Percentiles rank a stretch among this genome's conserved stretches.
Evolutionary conservation across 2,797 vertebrate genomes (phyloP).

Genomic region (Tolypeutes matacus): DNA sequence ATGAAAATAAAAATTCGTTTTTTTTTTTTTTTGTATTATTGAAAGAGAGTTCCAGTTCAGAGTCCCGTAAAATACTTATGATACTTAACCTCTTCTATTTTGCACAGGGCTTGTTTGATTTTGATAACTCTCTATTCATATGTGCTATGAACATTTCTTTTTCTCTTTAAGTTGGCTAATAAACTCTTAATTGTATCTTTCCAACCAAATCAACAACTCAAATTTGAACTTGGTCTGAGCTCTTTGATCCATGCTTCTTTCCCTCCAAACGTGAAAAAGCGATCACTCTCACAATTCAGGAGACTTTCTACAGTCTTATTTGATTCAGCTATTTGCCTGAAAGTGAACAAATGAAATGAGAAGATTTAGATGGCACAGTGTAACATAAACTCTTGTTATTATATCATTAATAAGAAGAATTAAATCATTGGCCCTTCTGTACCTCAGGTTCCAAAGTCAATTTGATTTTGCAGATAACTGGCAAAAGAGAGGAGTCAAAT

Average conservation of each 20-base stretch:
- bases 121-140: background rate
- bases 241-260: background rate
- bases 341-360: background rate
- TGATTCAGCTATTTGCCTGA: background rate
- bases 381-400: background rate
- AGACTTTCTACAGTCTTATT: background rate
- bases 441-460: background rate
- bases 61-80: background rate
- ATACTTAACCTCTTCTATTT: background rate
- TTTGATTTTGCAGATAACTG: background rate
- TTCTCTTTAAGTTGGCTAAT: background rate
- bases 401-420: slow-evolving; percentile 2
- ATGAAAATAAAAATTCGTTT: background rate
- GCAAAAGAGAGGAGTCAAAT: background rate
- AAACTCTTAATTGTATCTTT: background rate
- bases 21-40: background rate
- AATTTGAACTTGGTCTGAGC: background rate
- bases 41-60: background rate
- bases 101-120: background rate
- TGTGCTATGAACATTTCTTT: background rate
- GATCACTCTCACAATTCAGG: background rate
- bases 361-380: background rate
- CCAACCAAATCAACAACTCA: background rate
- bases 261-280: background rate
- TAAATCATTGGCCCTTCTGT: background rate